Evolutionary conservation across 2,888 invertebrate genomes (phyloP).

Genomic region (Drosophila eohydei): DNA sequence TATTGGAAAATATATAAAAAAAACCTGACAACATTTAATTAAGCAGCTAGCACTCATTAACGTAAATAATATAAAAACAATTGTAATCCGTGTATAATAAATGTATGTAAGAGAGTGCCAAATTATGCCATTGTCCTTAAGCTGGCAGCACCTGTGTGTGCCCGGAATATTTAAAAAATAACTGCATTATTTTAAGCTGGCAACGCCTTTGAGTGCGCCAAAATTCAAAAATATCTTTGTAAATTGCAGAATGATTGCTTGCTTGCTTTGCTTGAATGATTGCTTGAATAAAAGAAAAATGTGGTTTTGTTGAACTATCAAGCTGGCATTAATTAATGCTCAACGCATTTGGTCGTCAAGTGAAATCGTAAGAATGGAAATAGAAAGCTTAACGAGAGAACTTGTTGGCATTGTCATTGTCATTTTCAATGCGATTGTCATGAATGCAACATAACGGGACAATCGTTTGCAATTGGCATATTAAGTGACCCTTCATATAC

Average conservation of each 20-base stretch:
- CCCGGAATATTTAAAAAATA: background rate
- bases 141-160: background rate
- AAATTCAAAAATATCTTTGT: background rate
- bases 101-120: background rate
- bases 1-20: no score
- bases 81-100: background rate
- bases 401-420: slow-evolving; percentile 31
- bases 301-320: background rate
- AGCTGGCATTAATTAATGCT: slow-evolving; percentile 34
- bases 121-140: background rate
- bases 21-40: background rate
- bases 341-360: slow-evolving; percentile 25
- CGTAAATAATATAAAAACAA: background rate
- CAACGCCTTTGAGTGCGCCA: slow-evolving; percentile 7
- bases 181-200: background rate
- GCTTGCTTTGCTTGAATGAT: background rate
- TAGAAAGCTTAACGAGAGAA: slow-evolving; percentile 61
- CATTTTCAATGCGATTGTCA: slow-evolving; percentile 30
- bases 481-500: slow-evolving; percentile 31
- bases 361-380: slow-evolving; percentile 56
- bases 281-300: slow-evolving; percentile 1
- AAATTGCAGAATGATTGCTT: background rate
- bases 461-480: slow-evolving; percentile 43
- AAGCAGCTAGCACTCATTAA: background rate
- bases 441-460: slow-evolving; percentile 50